phyloP scores from a whole-genome alignment of 2,888 invertebrate species.

The Leucozona laternaria region DNA sequence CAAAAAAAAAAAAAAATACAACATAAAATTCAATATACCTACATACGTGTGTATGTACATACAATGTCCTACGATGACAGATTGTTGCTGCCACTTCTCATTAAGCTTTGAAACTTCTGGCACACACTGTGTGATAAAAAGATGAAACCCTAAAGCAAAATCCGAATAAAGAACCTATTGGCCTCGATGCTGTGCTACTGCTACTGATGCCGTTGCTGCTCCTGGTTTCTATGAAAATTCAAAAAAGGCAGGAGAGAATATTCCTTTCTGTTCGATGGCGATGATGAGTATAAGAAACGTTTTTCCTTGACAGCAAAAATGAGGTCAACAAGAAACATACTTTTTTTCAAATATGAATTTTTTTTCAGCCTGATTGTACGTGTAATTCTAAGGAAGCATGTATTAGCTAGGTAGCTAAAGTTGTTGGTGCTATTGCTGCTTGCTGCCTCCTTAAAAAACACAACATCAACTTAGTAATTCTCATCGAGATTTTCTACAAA shows the following conservation, averaged over 20 bases:
- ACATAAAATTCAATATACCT: slow-evolving; percentile 35
- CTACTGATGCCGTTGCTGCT: slow-evolving; percentile 34
- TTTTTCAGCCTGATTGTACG: slow-evolving; percentile 46
- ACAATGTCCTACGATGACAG: slow-evolving; percentile 56
- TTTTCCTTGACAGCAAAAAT: slow-evolving; percentile 48
- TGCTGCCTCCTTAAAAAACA: slow-evolving; percentile 58
- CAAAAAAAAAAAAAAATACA: slow-evolving; percentile 33
- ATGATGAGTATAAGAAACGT: slow-evolving; percentile 31
- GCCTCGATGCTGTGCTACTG: slow-evolving; percentile 55
- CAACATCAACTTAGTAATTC: slow-evolving; percentile 70
- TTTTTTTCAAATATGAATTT: slow-evolving; percentile 58
- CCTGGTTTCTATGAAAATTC: slow-evolving; percentile 45
- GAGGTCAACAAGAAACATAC: slow-evolving; percentile 65
- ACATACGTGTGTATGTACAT: too few relatives aligned
- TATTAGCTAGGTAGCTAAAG: slow-evolving; percentile 21
- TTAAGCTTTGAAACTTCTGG: slow-evolving; percentile 38
- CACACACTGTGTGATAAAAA: slow-evolving; percentile 25
- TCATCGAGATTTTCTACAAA: slow-evolving; percentile 61
- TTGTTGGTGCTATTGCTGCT: not conserved
- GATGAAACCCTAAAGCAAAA: slow-evolving; percentile 40
- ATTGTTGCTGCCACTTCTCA: slow-evolving; percentile 56
- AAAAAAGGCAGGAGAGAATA: slow-evolving; percentile 53
- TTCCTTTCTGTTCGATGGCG: slow-evolving; percentile 56
- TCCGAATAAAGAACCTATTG: slow-evolving; percentile 67
- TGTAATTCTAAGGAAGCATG: slow-evolving; percentile 37